Percentiles rank a stretch among this genome's conserved stretches.
Conservation (phyloP, 2,113 vertebrate genomes). For the Ptilorrhoa leucosticta region DNA sequence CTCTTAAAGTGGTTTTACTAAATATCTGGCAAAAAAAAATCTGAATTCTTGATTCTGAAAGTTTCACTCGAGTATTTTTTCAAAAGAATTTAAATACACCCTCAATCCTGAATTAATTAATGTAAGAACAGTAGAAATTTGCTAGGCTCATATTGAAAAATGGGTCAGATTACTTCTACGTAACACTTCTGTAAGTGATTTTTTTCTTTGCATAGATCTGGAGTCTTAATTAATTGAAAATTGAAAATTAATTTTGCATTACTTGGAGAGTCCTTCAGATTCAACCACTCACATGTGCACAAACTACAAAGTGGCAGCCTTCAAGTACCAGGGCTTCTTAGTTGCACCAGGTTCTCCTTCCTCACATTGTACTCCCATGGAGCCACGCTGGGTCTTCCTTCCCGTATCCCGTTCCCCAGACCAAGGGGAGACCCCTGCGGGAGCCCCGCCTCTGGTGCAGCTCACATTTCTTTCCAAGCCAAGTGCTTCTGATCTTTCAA, state of each 20-base stretch:
- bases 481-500: not conserved
- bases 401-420: accelerated
- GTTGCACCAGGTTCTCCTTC: not conserved
- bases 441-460: not conserved
- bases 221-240: not conserved
- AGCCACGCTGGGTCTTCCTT: not conserved
- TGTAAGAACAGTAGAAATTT: not conserved
- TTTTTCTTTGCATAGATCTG: not conserved
- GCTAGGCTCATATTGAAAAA: not conserved
- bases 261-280: not conserved
- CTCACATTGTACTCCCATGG: constrained; percentile 10
- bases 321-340: accelerated
- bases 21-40: not conserved
- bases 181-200: not conserved
- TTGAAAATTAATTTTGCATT: not conserved
- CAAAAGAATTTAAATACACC: not conserved
- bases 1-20: not conserved
- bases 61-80: not conserved
- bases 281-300: not conserved
- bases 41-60: not conserved
- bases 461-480: constrained; percentile 18
- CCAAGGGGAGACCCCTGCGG: not conserved
- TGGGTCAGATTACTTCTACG: not conserved
- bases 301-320: not conserved
- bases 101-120: not conserved